Evolutionary conservation across 1,140 invertebrate species (phyloP), one percentile per base, ranked within the genome.

Genomic region (Meloidogyne chitwoodi): DNA sequence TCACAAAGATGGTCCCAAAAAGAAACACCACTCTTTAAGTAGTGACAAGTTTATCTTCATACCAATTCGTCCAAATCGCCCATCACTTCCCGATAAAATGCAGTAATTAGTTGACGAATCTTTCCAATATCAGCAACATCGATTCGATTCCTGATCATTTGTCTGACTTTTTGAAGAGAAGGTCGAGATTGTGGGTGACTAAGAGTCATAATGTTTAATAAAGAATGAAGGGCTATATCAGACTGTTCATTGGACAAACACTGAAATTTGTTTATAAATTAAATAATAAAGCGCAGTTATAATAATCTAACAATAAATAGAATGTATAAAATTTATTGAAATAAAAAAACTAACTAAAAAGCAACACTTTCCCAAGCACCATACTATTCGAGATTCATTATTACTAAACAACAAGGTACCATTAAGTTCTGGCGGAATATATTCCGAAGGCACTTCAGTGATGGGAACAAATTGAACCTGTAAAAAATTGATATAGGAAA

Each of bases 51-150:
- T n/a, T n/a, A n/a, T n/a, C n/a, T 38, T 3, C 74, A 26, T 29
- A 80, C 79, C 79, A 81, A 68, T 19, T 83, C 80, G 22, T 81
- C 80, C 41, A 83, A 69, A 70, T 81, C 81, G 0, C 80, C 80
- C 72, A 81, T 71, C 5, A 81, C 66, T 56, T 81, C 80, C 22
- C 76, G 29, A 67, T 78, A 82, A 27, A 81, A 19, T n/a, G 26
- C 61, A 14, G 44, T 29, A 11, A 81, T n/a, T 29, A 79, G 1
- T 56, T 82, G 73, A 16, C 22, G 74, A 1, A 80, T 75, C 61
- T n/a, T 27, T 29, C 22, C 71, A 19, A 44, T 26, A 16, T 76
- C 69, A 8, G 48, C 67, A 44, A 80, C 56, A 6, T 73, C 68
- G 12, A 83, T 24, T 56, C 65, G 38, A 64, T 81, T 81, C 26